Evolutionary conservation across 2,113 vertebrate genomes (phyloP).

Genomic region (Strix aluco): DNA sequence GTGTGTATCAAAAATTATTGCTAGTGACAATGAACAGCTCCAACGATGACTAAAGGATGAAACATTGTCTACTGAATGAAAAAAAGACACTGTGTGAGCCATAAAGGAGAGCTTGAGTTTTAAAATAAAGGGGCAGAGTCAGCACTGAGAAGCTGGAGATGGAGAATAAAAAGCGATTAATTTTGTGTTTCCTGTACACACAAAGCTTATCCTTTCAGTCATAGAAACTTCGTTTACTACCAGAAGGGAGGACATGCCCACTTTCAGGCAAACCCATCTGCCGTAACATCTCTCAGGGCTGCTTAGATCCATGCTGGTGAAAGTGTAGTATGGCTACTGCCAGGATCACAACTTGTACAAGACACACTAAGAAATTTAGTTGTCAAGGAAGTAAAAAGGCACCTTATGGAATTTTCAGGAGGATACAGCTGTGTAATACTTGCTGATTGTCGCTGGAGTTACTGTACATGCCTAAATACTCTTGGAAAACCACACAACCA

Average conservation of each 20-base stretch:
- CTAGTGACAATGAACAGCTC: neutral
- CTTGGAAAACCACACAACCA: neutral
- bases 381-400: neutral
- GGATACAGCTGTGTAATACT: neutral
- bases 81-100: neutral
- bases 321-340: neutral
- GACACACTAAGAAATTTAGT: neutral
- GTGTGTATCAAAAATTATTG: neutral
- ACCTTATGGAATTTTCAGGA: neutral
- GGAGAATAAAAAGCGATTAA: neutral
- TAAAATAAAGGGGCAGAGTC: neutral
- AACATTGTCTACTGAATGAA: neutral
- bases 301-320: neutral
- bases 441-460: neutral
- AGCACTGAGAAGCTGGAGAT: neutral
- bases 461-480: neutral
- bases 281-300: neutral
- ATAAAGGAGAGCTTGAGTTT: neutral
- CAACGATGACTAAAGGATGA: neutral
- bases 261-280: neutral
- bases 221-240: neutral
- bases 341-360: neutral
- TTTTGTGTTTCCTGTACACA: neutral
- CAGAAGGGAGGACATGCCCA: neutral
- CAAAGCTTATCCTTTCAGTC: neutral